A percentile compares a stretch with the other conserved stretches of the same genome.
phyloP scores from a whole-genome alignment of 1,140 invertebrate genomes.

The Charaxes varanes region DNA sequence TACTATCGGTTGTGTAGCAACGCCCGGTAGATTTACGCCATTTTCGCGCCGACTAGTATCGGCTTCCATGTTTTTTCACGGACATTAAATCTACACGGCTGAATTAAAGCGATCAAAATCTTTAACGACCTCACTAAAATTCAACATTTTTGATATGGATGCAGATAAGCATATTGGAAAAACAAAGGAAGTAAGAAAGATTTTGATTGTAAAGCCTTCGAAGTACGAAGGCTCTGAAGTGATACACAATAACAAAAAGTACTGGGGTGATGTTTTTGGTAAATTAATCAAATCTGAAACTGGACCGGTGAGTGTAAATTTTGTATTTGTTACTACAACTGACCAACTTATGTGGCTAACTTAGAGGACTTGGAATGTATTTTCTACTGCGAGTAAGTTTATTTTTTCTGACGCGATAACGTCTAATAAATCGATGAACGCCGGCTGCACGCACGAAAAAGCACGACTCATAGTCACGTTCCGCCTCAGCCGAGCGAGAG shows the following conservation, averaged over 20 bases:
- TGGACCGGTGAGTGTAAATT: conserved; percentile 33
- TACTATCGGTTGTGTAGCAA: conserved; percentile 27
- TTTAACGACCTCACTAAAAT: conserved; percentile 3
- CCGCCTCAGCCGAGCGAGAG: too few species aligned
- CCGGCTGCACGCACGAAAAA: too few species aligned
- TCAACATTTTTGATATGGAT: conserved; percentile 9
- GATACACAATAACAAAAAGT: conserved; percentile 43
- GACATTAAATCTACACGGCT: conserved; percentile 25
- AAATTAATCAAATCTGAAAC: conserved; percentile 25
- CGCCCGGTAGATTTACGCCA: conserved; percentile 23
- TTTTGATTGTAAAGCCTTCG: conserved; percentile 38
- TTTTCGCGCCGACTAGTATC: conserved; percentile 24
- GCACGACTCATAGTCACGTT: too few species aligned
- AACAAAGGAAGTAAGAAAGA: conserved; percentile 32
- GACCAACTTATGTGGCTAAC: too few species aligned
- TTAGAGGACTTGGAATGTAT: too few species aligned
- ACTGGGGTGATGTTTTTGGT: conserved; percentile 47
- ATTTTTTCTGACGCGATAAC: too few species aligned
- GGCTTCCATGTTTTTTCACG: conserved; percentile 23
- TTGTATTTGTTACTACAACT: conserved; percentile 2
- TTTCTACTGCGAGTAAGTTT: too few species aligned
- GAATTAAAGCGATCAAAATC: conserved; percentile 18
- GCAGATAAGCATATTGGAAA: conserved; percentile 11
- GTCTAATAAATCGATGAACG: too few species aligned
- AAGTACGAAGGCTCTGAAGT: conserved; percentile 43